Evolutionary conservation across 35 echinoderm and acorn worm genomes (phyloP).

Genomic region (Apostichopus californicus): DNA sequence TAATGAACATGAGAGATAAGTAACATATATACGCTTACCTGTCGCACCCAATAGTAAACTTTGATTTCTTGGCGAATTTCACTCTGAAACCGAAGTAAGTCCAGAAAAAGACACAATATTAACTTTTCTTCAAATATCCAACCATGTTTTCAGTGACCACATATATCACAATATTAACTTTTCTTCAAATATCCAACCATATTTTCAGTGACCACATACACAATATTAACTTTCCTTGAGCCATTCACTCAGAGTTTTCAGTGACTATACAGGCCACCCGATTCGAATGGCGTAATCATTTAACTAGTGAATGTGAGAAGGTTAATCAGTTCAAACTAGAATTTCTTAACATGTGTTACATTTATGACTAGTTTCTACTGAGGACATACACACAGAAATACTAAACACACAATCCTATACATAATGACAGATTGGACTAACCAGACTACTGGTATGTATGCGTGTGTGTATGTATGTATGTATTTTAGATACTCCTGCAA

Average conservation of each 20-base stretch:
- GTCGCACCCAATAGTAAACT: conserved; percentile 1
- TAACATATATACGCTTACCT: not conserved
- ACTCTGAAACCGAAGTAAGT: not conserved
- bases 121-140: not conserved
- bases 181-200: not conserved
- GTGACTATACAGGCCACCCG: too few species aligned
- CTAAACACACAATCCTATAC: too few species aligned
- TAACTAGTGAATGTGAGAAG: too few species aligned
- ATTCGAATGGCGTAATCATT: too few species aligned
- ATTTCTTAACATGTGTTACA: too few species aligned
- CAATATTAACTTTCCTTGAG: not conserved
- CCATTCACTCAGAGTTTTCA: not conserved
- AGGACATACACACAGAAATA: too few species aligned
- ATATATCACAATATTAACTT: not conserved
- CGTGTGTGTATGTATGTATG: too few species aligned
- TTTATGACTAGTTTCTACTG: too few species aligned
- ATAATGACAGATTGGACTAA: too few species aligned
- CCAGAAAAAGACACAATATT: not conserved
- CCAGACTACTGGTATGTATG: too few species aligned
- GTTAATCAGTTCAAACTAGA: too few species aligned
- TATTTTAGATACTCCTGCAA: too few species aligned
- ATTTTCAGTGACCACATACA: not conserved
- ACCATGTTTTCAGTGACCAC: not conserved
- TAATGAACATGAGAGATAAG: not conserved
- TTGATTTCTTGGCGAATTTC: conserved; percentile 28